A percentile compares a stretch with the other conserved stretches of the same genome.
phyloP scores from a whole-genome alignment of 1,140 invertebrate genomes.

The Bombus sibiricus region DNA sequence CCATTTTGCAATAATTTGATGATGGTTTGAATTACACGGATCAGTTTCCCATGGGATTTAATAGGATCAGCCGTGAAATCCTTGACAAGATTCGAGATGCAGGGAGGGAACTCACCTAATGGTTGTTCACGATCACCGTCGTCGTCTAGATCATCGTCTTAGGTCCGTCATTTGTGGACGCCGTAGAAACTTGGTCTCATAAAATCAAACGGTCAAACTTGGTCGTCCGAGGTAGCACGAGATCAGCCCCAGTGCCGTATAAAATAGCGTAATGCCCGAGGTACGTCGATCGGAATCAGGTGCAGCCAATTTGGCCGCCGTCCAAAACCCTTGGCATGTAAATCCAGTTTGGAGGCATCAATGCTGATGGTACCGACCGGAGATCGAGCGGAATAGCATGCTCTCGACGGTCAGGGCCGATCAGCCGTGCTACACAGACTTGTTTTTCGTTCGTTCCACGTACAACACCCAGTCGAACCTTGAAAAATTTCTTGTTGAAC shows the following conservation, averaged over 20 bases:
- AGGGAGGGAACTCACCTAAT: neutral
- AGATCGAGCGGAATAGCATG: constrained; percentile 59
- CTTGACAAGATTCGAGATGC: constrained; percentile 1
- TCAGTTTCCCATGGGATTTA: neutral
- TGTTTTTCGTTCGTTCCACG: constrained; percentile 48
- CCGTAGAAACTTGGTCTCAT: constrained; percentile 71
- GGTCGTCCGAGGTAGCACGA: constrained; percentile 32
- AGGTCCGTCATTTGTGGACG: constrained; percentile 71
- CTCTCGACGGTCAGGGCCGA: constrained; percentile 48
- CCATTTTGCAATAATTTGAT: neutral
- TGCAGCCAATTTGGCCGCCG: constrained; percentile 75
- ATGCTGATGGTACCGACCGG: constrained; percentile 52
- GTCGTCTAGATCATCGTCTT: constrained; percentile 54
- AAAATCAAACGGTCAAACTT: constrained; percentile 73
- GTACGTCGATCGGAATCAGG: constrained; percentile 76
- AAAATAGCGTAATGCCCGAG: constrained; percentile 72
- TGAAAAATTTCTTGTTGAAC: constrained; percentile 42
- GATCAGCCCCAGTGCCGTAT: constrained; percentile 62
- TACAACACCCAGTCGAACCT: constrained; percentile 21
- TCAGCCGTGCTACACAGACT: constrained; percentile 33
- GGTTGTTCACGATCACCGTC: neutral
- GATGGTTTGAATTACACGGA: neutral
- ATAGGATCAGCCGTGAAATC: constrained; percentile 4
- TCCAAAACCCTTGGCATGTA: constrained; percentile 71
- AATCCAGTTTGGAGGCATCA: constrained; percentile 69